phyloP scores from a whole-genome alignment of 2,113 vertebrate genomes.

The Tautogolabrus adspersus region DNA sequence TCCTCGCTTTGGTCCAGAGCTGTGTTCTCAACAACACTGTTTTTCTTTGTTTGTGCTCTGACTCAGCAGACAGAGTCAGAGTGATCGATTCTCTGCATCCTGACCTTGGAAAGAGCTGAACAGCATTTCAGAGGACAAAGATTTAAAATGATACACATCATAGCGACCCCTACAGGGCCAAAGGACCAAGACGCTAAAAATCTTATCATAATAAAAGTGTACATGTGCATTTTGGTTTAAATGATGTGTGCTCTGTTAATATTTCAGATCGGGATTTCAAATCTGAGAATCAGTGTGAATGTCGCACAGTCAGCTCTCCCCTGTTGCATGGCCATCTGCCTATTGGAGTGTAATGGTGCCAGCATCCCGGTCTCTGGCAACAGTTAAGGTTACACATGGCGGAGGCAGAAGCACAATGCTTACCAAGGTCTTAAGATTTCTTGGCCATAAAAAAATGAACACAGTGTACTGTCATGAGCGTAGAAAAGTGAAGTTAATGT shows the following conservation, averaged over 20 bases:
- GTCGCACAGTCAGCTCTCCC: constrained; percentile 24
- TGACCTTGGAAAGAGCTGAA: constrained; percentile 44
- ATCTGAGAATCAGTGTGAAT: constrained; percentile 9
- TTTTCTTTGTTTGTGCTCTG: constrained; percentile 24
- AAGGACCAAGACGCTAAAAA: no score
- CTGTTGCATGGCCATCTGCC: constrained; percentile 65
- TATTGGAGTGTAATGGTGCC: background rate
- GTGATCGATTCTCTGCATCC: constrained; percentile 24
- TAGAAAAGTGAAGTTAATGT: background rate
- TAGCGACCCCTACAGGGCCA: no score
- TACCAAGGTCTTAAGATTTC: constrained; percentile 9
- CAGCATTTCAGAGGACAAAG: constrained; percentile 1
- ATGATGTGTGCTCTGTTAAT: no score
- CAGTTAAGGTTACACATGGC: background rate
- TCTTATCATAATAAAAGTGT: background rate
- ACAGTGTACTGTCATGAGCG: background rate
- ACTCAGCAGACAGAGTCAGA: constrained; percentile 45
- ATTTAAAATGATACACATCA: constrained; percentile 1
- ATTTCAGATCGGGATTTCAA: background rate
- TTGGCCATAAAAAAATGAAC: background rate
- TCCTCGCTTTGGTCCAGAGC: background rate
- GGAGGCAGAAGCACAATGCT: background rate
- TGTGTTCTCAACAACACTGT: background rate
- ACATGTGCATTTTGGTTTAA: background rate
- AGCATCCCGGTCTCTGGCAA: constrained; percentile 17